These are phyloP conservation scores for Dysdera silvatica DNA, from an alignment of 1,140 invertebrate genomes.

Conservation along the genomic window DNA sequence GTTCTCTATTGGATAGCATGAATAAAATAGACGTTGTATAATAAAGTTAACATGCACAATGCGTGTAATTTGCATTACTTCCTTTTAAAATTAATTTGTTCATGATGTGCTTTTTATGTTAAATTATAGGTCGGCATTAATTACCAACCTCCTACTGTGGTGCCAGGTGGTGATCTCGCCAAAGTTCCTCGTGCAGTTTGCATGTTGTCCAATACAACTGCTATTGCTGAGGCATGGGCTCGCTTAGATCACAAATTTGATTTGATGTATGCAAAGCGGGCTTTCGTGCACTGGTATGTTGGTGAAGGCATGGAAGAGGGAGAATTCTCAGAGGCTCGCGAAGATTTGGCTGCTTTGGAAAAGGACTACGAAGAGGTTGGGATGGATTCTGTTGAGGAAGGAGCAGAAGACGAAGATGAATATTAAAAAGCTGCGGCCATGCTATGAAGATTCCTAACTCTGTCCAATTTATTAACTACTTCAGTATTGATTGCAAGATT, in stretches of 20 bases:
- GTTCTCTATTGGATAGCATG: too few species aligned
- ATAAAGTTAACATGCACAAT: too few species aligned
- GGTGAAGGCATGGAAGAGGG: slow-evolving; percentile 41
- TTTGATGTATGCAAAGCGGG: slow-evolving; percentile 53
- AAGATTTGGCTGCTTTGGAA: slow-evolving; percentile 60
- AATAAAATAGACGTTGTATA: too few species aligned
- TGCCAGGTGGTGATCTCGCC: slow-evolving; percentile 72
- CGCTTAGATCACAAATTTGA: slow-evolving; percentile 55
- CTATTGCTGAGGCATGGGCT: slow-evolving; percentile 64
- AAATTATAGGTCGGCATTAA: slow-evolving; percentile 52
- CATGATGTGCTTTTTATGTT: too few species aligned
- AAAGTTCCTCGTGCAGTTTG: slow-evolving; percentile 76
- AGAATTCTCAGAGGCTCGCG: slow-evolving; percentile 48
- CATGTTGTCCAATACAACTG: slow-evolving; percentile 61
- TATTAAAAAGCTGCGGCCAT: too few species aligned
- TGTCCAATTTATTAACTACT: too few species aligned
- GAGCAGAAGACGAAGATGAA: slow-evolving; percentile 39
- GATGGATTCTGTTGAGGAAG: slow-evolving; percentile 50
- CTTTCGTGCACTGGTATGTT: slow-evolving; percentile 48
- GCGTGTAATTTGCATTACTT: too few species aligned
- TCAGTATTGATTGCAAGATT: too few species aligned
- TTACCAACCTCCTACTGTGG: slow-evolving; percentile 75
- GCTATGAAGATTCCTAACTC: too few species aligned
- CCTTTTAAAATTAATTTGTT: too few species aligned
- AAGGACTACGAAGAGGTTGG: slow-evolving; percentile 62